Evolutionary conservation across 2,113 vertebrate species (phyloP), one percentile per base, ranked within the genome.

Genomic region (Rhinolophus sinicus): DNA sequence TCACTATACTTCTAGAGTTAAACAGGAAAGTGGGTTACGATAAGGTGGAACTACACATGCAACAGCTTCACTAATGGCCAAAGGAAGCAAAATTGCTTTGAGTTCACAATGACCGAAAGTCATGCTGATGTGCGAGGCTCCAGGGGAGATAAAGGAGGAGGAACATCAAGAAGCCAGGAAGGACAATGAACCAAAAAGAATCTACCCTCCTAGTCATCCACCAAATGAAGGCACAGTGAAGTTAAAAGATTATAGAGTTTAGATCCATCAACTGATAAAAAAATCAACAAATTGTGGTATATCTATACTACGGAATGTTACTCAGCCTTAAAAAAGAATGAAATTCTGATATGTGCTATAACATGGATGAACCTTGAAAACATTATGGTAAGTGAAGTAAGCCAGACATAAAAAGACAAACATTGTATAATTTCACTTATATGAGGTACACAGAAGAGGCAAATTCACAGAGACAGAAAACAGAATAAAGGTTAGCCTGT

Each of bases 361-460:
- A 84, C 54, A 83, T 52, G 28, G n/a, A 96, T 80, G 56, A 86
- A 47, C 24, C 90, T 67, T 93, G 26, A 93, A 93, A 96, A 85
- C 13, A 65, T 44, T 77, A 85, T 81, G 21, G 40, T 95, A 62
- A 56, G 30, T 90, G 44, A 78, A n/a, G 26, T 16, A 88, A 81
- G 76, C 10, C 83, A 77, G 40, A 77, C 21, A 60, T 15, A 65
- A 93, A 88, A 85, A 14, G 44, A 58, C 14, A 73, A 58, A 96
- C 22, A 77, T 8, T 40, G 16, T 18, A 52, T 35, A 64, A 67
- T 76, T 76, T 22, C 8, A 47, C 40, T 85, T 76, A 62, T 22
- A 77, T 50, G 28, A 75, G 22, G 50, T 81, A 62, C 33, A 22
- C 11, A 80, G 14, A 77, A 77, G 12, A 65, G 56, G 40, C 56